Evolutionary conservation across 2,797 vertebrate genomes (phyloP), one percentile per base, ranked within the genome.

Genomic region (Tapirus indicus): DNA sequence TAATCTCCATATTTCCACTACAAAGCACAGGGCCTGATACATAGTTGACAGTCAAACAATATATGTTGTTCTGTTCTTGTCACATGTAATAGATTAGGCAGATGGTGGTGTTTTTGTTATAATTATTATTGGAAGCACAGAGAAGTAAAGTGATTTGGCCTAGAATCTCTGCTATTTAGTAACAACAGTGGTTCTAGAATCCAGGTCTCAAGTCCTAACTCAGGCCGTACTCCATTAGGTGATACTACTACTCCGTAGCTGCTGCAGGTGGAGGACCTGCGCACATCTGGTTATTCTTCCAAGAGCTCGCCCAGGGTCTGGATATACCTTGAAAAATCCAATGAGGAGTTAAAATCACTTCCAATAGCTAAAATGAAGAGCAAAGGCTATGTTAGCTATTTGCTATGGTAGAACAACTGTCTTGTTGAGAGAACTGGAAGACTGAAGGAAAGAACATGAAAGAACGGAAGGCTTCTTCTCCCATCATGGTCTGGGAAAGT

Each of bases 81-180:
- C 62, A 38, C 62, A 14, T 6, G 6, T 27, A 68, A 58, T 32
- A 52, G 27, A n/a, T 71, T 69, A 60, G 66, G n/a, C 75, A 88
- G 25, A 64, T 58, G 77, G 64, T 54, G 18, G 11, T 78, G 20
- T 75, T 71, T 47, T 44, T 94, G 47, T 41, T 32, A 49, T 18
- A 41, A 38, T 80, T 58, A n/a, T 95, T 85, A 27, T 83, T 88
- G 83, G 54, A 87, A 91, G 44, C 80, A 85, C 60, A 60, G 75
- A 89, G 75, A 79, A 18, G 29, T 86, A 47, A 54, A 44, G 29
- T 77, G 69, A 54, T 52, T 88, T 92, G 58, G 21, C 25, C 25
- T 68, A 35, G 58, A 80, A 8, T 83, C 56, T 95, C 82, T 80
- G 44, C 80, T 95, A 12, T 14, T 88, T 80, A 69, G 16, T 54